These are phyloP conservation scores for Seriola quinqueradiata DNA, from an alignment of 2,113 vertebrate species.

Conservation along the genomic window DNA sequence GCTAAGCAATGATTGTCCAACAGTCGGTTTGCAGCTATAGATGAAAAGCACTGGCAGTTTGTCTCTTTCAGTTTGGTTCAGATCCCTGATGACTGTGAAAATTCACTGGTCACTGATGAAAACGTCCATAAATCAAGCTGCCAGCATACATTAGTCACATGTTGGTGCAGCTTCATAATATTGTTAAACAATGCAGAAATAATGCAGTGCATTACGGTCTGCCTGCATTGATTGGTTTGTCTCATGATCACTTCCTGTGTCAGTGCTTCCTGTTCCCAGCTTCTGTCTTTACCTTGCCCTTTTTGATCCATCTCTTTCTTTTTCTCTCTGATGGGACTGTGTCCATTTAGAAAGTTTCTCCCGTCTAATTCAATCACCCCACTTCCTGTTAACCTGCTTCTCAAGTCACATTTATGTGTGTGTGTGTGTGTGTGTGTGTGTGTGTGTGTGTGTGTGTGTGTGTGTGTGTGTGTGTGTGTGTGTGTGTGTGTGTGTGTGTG, in stretches of 20 bases:
- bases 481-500: constrained; percentile 41
- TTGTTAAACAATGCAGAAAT: constrained; percentile 20
- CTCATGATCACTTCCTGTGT: constrained; percentile 45
- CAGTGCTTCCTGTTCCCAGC: constrained; percentile 26
- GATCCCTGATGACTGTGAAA: not conserved
- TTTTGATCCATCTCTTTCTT: constrained; percentile 19
- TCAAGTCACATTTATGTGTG: constrained; percentile 7
- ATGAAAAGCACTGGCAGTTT: not conserved
- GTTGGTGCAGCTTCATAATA: not conserved
- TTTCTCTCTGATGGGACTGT: constrained; percentile 28
- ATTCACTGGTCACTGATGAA: not conserved
- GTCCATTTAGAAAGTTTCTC: constrained; percentile 50
- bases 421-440: constrained; percentile 33
- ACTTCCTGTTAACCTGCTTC: constrained; percentile 75
- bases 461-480: constrained; percentile 39
- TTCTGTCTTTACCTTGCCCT: constrained; percentile 8
- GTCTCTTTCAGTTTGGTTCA: not conserved
- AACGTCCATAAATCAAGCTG: not conserved
- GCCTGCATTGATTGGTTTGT: constrained; percentile 33
- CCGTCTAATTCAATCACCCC: constrained; percentile 61
- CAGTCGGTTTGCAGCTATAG: not conserved
- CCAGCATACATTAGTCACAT: not conserved
- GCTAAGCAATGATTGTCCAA: not conserved
- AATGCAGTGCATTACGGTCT: not conserved
- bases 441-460: constrained; percentile 40